Base-by-base conservation (phyloP, 2,888 invertebrate species). In the Hemicrepidius hirtus region DNA sequence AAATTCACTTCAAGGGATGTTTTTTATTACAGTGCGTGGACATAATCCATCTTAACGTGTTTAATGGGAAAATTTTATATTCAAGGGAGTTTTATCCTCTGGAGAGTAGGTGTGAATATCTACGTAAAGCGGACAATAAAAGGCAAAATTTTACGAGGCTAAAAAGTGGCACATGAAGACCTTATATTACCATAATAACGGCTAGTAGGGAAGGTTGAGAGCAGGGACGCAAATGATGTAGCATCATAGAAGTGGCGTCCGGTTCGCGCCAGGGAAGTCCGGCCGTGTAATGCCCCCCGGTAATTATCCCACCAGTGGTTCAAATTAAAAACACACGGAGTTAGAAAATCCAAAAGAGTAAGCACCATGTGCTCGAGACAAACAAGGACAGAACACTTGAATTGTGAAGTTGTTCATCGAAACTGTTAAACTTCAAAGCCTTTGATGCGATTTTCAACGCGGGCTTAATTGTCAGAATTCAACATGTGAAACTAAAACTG, bases 111-210 rank as follows among this genome's bases (percentile, higher is more conserved):
- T 67, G 67, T 59, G 67, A 67, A 67, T 44, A 13, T 59, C 37
- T 46, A 59, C 46, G 57, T n/a, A 67, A 46, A 59, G 18, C 35
- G 49, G 68, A 49, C 60, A 68, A 68, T 68, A 68, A 68, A 67
- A 60, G 60, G 55, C 49, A 37, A 60, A 67, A 60, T 68, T 68
- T 68, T 68, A 68, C 62, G 60, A 62, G 32, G 50, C 37, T 62
- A 18, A 67, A 67, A 68, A 68, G 50, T 60, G 68, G 50, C 68
- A 68, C 68, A 50, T 35, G 60, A 60, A 62, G 62, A 40, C 60
- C 60, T 68, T 44, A 41, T 62, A 68, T 68, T 68, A 60, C 60
- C 60, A 60, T 68, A 68, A 68, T 53, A 68, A 60, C 46, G 28
- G 24, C 32, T 20, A 21, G 44, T 49, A 10, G 20, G 37, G 57